Conservation (phyloP, 2,888 invertebrate genomes). For the Polylopha cassiicola region DNA sequence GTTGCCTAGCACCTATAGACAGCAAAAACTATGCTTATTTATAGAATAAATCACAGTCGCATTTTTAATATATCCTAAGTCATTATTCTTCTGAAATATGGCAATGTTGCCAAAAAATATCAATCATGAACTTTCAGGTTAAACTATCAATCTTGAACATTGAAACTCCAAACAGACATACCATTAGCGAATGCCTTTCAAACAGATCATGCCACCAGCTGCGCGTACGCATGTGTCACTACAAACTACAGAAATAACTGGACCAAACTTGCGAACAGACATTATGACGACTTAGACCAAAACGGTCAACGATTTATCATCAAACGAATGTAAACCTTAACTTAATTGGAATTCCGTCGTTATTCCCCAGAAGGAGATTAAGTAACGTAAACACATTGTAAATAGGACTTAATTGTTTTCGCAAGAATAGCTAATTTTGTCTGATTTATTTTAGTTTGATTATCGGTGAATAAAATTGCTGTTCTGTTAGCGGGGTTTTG, state of each 20-base stretch:
- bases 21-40: no score
- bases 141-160: constrained; percentile 24
- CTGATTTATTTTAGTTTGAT: constrained; percentile 9
- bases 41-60: no score
- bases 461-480: constrained; percentile 17
- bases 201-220: constrained; percentile 51
- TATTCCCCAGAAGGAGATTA: background rate
- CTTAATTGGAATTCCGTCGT: constrained; percentile 14
- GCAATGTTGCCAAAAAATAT: background rate
- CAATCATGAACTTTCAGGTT: constrained; percentile 13
- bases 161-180: constrained; percentile 34
- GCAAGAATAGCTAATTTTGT: constrained; percentile 18
- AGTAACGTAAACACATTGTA: constrained; percentile 18
- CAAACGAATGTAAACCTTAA: constrained; percentile 16
- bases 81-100: no score
- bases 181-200: constrained; percentile 42
- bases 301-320: constrained; percentile 34
- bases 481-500: no score
- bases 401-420: constrained; percentile 18
- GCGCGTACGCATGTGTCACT: constrained; percentile 46
- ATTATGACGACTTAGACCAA: constrained; percentile 44
- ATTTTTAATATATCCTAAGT: no score
- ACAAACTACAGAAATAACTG: constrained; percentile 42
- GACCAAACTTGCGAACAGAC: constrained; percentile 35
- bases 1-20: no score